phyloP scores from a whole-genome alignment of 2,113 vertebrate genomes.

The Anthoscopus minutus region DNA sequence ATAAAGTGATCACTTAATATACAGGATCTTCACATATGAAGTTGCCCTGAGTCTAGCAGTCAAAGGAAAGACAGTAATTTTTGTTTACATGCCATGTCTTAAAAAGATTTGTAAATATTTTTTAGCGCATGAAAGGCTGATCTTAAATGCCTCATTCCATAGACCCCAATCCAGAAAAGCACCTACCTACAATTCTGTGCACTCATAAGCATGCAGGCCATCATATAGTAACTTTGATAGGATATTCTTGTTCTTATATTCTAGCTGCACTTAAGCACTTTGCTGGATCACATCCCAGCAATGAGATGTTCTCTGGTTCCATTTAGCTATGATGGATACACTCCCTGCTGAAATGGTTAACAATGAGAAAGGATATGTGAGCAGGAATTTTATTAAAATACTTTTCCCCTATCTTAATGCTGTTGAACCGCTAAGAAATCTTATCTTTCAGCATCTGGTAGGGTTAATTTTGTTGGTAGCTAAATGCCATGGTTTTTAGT shows the following conservation, averaged over 20 bases:
- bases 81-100: conserved; percentile 25
- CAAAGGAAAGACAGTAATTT: conserved; percentile 34
- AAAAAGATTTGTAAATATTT: conserved; percentile 61
- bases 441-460: conserved; percentile 53
- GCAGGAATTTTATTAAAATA: conserved; percentile 48
- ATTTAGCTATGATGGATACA: background rate
- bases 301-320: background rate
- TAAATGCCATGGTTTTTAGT: conserved; percentile 33
- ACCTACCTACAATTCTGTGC: background rate
- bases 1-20: conserved; percentile 53
- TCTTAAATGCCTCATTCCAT: conserved; percentile 15
- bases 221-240: background rate
- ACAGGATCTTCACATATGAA: conserved; percentile 40
- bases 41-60: conserved; percentile 34
- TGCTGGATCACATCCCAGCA: background rate
- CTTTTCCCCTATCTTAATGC: background rate
- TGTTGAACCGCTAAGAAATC: conserved; percentile 55
- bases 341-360: background rate
- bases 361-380: conserved; percentile 14
- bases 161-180: background rate
- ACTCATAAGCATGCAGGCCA: background rate
- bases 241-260: background rate
- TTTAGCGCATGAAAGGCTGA: conserved; percentile 8
- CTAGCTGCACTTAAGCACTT: background rate
- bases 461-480: conserved; percentile 34